phyloP scores from a whole-genome alignment of 2,888 invertebrate species.

The Tetropium fuscum region DNA sequence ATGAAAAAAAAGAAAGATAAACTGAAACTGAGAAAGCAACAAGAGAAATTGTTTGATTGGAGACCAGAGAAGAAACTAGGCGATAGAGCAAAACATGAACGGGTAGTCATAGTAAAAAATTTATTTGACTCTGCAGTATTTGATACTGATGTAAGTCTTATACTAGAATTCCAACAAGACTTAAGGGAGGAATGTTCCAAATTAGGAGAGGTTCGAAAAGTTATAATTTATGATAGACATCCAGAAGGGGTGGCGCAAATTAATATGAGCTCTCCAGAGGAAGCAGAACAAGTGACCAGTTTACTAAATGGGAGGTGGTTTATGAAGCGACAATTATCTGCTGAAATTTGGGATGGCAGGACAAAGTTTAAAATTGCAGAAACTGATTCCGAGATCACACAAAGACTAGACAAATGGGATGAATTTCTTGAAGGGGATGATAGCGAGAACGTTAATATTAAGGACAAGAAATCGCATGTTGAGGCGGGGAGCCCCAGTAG shows the following conservation, averaged over 20 bases:
- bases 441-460: neutral
- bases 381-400: slow-evolving; percentile 87
- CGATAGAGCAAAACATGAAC: slow-evolving; percentile 89
- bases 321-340: slow-evolving; percentile 85
- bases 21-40: slow-evolving; percentile 91
- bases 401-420: slow-evolving; percentile 89
- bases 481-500: neutral
- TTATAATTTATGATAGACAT: slow-evolving; percentile 91
- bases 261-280: slow-evolving; percentile 89
- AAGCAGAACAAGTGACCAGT: slow-evolving; percentile 90
- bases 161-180: slow-evolving; percentile 93
- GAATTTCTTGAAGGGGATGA: slow-evolving; percentile 78
- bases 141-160: slow-evolving; percentile 87
- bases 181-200: slow-evolving; percentile 90
- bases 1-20: slow-evolving; percentile 90
- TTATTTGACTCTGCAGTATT: slow-evolving; percentile 91
- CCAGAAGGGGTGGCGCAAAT: slow-evolving; percentile 95
- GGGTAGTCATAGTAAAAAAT: slow-evolving; percentile 92
- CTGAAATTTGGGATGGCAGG: slow-evolving; percentile 95
- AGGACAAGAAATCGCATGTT: neutral
- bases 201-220: slow-evolving; percentile 92
- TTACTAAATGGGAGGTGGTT: slow-evolving; percentile 93
- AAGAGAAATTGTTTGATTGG: slow-evolving; percentile 97
- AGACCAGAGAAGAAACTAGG: slow-evolving; percentile 91
- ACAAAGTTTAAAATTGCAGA: slow-evolving; percentile 89